phyloP scores from a whole-genome alignment of 2,113 vertebrate species.

The Thermophis baileyi region DNA sequence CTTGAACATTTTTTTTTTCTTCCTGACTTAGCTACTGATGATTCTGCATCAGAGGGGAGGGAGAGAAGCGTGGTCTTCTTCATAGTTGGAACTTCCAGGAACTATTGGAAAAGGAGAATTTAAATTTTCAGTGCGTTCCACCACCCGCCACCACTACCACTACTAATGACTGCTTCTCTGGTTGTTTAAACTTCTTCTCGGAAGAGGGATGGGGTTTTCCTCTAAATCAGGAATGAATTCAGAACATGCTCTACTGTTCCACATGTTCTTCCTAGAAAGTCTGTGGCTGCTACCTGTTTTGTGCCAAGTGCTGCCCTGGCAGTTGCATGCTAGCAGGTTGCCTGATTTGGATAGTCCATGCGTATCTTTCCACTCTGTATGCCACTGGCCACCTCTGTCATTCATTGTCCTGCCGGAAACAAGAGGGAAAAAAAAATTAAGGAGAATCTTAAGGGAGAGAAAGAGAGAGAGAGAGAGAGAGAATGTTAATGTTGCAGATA shows the following conservation, averaged over 20 bases:
- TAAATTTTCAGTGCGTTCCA: slow-evolving; percentile 43
- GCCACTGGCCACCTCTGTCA: background rate
- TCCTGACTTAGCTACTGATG: slow-evolving; percentile 67
- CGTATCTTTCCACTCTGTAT: background rate
- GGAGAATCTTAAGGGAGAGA: background rate
- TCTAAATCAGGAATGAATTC: slow-evolving; percentile 30
- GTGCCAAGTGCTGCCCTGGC: slow-evolving; percentile 30
- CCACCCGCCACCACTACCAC: background rate
- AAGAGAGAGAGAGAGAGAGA: background rate
- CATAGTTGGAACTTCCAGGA: slow-evolving; percentile 44
- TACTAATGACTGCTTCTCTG: slow-evolving; percentile 70
- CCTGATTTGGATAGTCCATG: slow-evolving; percentile 6
- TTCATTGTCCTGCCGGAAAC: background rate
- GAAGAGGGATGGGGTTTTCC: slow-evolving; percentile 20
- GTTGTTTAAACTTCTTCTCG: slow-evolving; percentile 49
- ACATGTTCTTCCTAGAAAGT: background rate
- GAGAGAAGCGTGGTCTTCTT: slow-evolving; percentile 40
- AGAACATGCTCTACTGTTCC: slow-evolving; percentile 37
- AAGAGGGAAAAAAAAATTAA: background rate
- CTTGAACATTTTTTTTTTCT: slow-evolving; percentile 66
- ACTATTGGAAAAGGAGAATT: slow-evolving; percentile 47
- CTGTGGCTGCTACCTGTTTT: slow-evolving; percentile 37
- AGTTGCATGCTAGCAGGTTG: accelerated
- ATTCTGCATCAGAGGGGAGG: slow-evolving; percentile 53
- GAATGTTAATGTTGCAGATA: slow-evolving; percentile 6